These are phyloP conservation scores for mouse (Mus musculus) DNA, from an alignment of 2,113 vertebrate species.

Conservation along the genomic window DNA sequence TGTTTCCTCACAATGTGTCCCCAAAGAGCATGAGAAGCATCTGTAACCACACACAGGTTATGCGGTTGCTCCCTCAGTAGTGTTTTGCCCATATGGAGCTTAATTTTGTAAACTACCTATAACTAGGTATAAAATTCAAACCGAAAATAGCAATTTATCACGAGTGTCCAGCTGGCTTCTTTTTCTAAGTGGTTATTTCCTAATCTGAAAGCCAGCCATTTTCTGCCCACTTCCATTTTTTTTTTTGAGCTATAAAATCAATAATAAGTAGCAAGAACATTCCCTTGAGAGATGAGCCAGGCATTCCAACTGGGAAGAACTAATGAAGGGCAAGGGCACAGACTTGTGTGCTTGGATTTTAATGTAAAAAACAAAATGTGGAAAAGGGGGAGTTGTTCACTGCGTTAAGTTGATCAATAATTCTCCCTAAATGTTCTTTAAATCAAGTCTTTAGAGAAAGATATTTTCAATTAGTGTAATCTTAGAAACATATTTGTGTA, in stretches of 20 bases:
- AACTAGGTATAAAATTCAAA: slow-evolving; percentile 85
- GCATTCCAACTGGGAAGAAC: slow-evolving; percentile 85
- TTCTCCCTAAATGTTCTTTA: slow-evolving; percentile 43
- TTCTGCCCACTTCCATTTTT: slow-evolving; percentile 74
- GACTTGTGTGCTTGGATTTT: slow-evolving; percentile 66
- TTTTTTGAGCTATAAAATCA: slow-evolving; percentile 85
- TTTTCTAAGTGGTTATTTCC: slow-evolving; percentile 85
- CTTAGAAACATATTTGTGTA: slow-evolving; percentile 16
- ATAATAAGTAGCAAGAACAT: slow-evolving; percentile 84
- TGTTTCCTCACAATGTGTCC: slow-evolving; percentile 73
- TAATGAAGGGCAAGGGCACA: slow-evolving; percentile 83
- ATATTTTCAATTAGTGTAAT: slow-evolving; percentile 50
- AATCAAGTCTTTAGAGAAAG: slow-evolving; percentile 45
- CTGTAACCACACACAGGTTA: slow-evolving; percentile 68
- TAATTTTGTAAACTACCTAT: slow-evolving; percentile 85
- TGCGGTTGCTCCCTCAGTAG: slow-evolving; percentile 49
- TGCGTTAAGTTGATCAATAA: slow-evolving; percentile 74
- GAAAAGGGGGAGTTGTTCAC: slow-evolving; percentile 41
- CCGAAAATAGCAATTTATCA: slow-evolving; percentile 86
- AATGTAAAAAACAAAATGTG: slow-evolving; percentile 58
- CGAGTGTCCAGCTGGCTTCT: slow-evolving; percentile 85
- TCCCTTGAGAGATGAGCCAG: slow-evolving; percentile 84
- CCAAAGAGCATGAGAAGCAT: slow-evolving; percentile 68
- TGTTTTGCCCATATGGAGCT: slow-evolving; percentile 84
- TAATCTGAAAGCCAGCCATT: slow-evolving; percentile 85